Evolutionary conservation across 2,113 vertebrate species (phyloP).

Genomic region (Hippocampus zosterae): DNA sequence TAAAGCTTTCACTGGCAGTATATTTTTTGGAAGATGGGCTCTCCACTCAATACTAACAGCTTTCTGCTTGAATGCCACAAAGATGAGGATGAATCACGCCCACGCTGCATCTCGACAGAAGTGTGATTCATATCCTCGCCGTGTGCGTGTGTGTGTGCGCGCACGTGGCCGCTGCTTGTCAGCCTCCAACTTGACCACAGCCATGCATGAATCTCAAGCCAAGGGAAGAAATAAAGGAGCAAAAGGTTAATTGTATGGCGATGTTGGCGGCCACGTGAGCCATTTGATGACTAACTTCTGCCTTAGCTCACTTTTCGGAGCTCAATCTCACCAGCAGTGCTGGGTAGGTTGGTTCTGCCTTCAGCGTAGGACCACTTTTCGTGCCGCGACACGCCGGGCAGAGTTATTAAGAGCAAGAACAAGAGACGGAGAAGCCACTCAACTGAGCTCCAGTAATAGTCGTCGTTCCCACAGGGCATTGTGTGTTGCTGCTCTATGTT

Average conservation of each 20-base stretch:
- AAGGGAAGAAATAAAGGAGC: neutral
- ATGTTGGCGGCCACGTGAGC: slow-evolving; percentile 26
- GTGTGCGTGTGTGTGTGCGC: slow-evolving; percentile 1
- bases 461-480: neutral
- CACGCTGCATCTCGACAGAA: slow-evolving; percentile 22
- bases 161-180: slow-evolving; percentile 8
- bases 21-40: slow-evolving; percentile 28
- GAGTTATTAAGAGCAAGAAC: neutral
- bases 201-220: slow-evolving; percentile 30
- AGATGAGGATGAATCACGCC: slow-evolving; percentile 45
- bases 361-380: neutral
- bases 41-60: slow-evolving; percentile 35
- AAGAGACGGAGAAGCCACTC: neutral
- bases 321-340: slow-evolving; percentile 1
- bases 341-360: neutral
- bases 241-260: slow-evolving; percentile 27
- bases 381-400: neutral
- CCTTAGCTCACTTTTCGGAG: slow-evolving; percentile 12
- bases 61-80: slow-evolving; percentile 40
- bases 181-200: neutral
- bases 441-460: neutral
- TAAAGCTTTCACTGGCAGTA: slow-evolving; percentile 10
- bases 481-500: neutral
- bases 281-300: slow-evolving; percentile 34
- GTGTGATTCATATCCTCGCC: slow-evolving; percentile 44